Evolutionary conservation across 1,140 invertebrate genomes (phyloP).

Genomic region (Microvelia longipes): DNA sequence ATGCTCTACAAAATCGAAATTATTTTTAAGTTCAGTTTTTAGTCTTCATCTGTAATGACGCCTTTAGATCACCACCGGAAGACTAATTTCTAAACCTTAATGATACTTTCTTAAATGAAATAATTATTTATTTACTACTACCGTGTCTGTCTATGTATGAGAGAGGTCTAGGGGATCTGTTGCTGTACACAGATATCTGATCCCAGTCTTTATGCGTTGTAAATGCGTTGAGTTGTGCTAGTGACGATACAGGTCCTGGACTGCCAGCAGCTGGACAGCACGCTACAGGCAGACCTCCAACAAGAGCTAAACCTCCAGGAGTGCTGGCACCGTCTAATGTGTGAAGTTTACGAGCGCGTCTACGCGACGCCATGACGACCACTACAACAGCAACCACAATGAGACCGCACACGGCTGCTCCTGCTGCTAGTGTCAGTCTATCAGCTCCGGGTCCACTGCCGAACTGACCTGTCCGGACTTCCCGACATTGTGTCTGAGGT

Average conservation of each 20-base stretch:
- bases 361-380: constrained; percentile 65
- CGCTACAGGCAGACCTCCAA: constrained; percentile 49
- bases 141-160: constrained; percentile 53
- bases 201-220: constrained; percentile 83
- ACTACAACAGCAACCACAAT: constrained; percentile 75
- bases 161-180: constrained; percentile 68
- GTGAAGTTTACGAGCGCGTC: constrained; percentile 47
- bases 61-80: too few relatives aligned
- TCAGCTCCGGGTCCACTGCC: constrained; percentile 72
- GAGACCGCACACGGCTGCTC: constrained; percentile 82
- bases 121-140: too few relatives aligned
- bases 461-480: constrained; percentile 56
- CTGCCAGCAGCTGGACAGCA: constrained; percentile 60
- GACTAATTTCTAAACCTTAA: too few relatives aligned
- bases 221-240: constrained; percentile 59
- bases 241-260: constrained; percentile 61
- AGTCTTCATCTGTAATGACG: too few relatives aligned
- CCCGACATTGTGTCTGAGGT: constrained; percentile 70
- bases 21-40: too few relatives aligned
- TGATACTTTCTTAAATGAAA: too few relatives aligned
- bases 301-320: constrained; percentile 42
- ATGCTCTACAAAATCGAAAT: too few relatives aligned
- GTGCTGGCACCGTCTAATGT: constrained; percentile 42
- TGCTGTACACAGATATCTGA: constrained; percentile 80
- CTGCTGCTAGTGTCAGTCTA: constrained; percentile 83